Evolutionary conservation across 35 echinoderm and acorn worm species (phyloP).

Genomic region (Acanthaster planci): DNA sequence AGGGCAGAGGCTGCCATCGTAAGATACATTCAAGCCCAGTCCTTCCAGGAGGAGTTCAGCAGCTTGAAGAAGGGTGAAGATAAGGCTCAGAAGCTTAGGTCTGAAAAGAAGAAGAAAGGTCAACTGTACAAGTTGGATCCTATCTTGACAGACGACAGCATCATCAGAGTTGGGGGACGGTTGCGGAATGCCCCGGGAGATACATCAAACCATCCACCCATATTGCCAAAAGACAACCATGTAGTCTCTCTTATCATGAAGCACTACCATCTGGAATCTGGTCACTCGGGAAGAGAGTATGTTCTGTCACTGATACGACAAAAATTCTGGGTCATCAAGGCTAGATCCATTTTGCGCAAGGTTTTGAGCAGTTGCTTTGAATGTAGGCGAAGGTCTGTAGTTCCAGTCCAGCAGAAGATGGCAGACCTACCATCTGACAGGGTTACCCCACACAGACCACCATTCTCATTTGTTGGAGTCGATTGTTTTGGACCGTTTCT

Average conservation of each 20-base stretch:
- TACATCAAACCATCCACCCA: constrained; percentile 45
- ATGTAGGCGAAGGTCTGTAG: neutral
- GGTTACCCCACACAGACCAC: constrained; percentile 40
- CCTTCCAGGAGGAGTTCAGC: neutral
- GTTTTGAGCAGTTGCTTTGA: constrained; percentile 21
- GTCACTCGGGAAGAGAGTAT: constrained; percentile 55
- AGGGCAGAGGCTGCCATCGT: constrained; percentile 12
- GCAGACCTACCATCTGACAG: too few relatives aligned
- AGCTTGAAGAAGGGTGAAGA: neutral
- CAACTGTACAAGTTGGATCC: constrained; percentile 7
- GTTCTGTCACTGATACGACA: constrained; percentile 48
- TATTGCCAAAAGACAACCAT: constrained; percentile 60
- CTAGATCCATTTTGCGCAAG: neutral
- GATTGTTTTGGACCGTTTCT: constrained; percentile 47
- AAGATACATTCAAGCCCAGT: neutral
- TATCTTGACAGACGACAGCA: constrained; percentile 4
- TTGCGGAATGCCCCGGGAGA: constrained; percentile 21
- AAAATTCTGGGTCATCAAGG: constrained; percentile 43
- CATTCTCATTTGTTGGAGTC: constrained; percentile 35
- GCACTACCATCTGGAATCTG: constrained; percentile 38
- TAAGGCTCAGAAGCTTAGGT: constrained; percentile 22
- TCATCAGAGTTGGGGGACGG: constrained; percentile 45
- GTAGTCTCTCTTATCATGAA: constrained; percentile 35
- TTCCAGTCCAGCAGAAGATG: constrained; percentile 38
- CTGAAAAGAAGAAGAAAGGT: constrained; percentile 10